Base-by-base conservation (phyloP, 2,888 invertebrate genomes). In the Heterodera filipjevi region DNA sequence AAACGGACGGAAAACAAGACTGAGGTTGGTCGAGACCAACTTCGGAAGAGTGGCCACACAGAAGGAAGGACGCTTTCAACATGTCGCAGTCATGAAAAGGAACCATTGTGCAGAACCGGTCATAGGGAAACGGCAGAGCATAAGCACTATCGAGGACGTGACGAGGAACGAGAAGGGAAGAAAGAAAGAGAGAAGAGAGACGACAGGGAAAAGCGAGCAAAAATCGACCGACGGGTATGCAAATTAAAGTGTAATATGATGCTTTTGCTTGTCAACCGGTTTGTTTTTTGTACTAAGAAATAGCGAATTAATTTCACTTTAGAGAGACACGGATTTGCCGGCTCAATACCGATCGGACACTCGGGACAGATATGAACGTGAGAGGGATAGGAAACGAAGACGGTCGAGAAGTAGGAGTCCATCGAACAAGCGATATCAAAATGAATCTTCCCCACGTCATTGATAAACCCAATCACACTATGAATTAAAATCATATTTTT, bases 341-440 rank as follows among this genome's bases (percentile, higher is more conserved):
- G 66, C 66, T 16, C 66, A 66, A 19, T 66, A 66, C 30, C 30
- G 33, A 33, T 19, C 19, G 33, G 30, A 30, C 32, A 14, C 30
- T 44, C 27, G 75, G n/a, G 59, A 72, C 12, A 66, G 53, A n/a
- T 5, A 49, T n/a, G 74, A 75, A 14, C 53, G 66, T 32, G 75
- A 59, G 12, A 16, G 59, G n/a, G 64, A 75, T 5, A 75, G 75
- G 32, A 53, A 75, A 27, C 3, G 64, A 19, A 44, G 44, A 27
- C 75, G 75, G 16, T 75, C 75, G 30, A 35, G 64, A 16, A 75
- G 75, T 32, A 59, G 75, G 19, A 75, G 75, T 53, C 75, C 75
- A 14, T 12, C 64, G 59, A 66, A 33, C 27, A 75, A 30, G 5
- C 64, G 75, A 64, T 59, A 46, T 1, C 66, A n/a, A 1, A 33